A percentile compares a stretch with the other conserved stretches of the same genome.
These are phyloP conservation scores for Argyrosomus japonicus DNA, from an alignment of 2,113 vertebrate genomes.

Conservation along the genomic window DNA sequence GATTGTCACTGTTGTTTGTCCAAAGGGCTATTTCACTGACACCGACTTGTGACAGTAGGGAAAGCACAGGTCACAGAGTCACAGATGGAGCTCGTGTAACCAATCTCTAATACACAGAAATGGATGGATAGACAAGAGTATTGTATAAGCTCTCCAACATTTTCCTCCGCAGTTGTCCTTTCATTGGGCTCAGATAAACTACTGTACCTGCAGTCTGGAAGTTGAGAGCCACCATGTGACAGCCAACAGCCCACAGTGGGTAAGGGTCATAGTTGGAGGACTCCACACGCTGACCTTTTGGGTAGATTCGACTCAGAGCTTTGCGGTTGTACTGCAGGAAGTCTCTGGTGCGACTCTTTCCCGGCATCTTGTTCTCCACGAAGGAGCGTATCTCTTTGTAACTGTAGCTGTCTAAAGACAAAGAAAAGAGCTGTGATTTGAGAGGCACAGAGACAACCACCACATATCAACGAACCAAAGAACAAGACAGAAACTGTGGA, in stretches of 20 bases:
- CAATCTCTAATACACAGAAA: not conserved
- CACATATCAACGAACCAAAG: not conserved
- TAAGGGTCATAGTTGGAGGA: slow-evolving; percentile 98
- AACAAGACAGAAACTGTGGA: not conserved
- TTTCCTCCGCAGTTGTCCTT: not conserved
- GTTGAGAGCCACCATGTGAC: slow-evolving; percentile 98
- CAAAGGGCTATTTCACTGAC: too few relatives aligned
- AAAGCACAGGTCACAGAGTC: too few relatives aligned
- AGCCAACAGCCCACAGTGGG: slow-evolving; percentile 91
- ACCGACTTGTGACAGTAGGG: too few relatives aligned
- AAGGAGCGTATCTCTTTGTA: slow-evolving; percentile 97
- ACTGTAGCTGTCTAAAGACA: slow-evolving; percentile 85
- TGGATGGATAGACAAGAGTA: not conserved
- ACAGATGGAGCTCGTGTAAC: not conserved
- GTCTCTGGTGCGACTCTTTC: slow-evolving; percentile 84
- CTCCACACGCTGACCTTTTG: slow-evolving; percentile 95
- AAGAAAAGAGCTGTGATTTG: not conserved
- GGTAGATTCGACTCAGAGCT: slow-evolving; percentile 93
- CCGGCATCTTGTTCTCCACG: slow-evolving; percentile 92
- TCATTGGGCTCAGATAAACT: not conserved
- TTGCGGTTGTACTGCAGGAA: slow-evolving; percentile 92
- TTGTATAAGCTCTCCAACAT: not conserved
- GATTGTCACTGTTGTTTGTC: too few relatives aligned
- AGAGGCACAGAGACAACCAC: not conserved
- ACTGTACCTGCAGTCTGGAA: slow-evolving; percentile 94